Percentiles rank a stretch among this genome's conserved stretches.
Conservation (phyloP, 2,113 vertebrate genomes). For the Zosterops hypoxanthus region DNA sequence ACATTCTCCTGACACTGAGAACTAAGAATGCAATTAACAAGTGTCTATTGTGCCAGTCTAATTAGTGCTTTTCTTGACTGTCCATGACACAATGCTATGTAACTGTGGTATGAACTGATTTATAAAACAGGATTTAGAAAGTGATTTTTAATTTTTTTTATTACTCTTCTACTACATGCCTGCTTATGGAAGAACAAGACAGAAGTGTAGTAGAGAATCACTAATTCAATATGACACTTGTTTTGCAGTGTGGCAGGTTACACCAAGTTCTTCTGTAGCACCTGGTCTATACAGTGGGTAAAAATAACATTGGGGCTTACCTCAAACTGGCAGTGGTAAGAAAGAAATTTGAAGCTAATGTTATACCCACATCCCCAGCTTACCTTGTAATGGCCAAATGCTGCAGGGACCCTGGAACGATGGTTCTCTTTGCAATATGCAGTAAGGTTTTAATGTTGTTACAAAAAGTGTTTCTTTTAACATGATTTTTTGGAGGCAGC, state of each 20-base stretch:
- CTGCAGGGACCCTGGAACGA: background rate
- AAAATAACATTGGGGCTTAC: background rate
- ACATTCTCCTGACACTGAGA: background rate
- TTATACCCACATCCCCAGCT: background rate
- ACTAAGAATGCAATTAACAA: constrained; percentile 5
- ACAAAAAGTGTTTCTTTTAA: background rate
- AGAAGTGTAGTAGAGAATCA: background rate
- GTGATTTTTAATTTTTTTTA: background rate
- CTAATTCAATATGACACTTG: constrained; percentile 8
- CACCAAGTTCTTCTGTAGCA: background rate
- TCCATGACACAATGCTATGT: background rate
- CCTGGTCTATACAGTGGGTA: background rate
- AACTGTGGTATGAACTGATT: background rate
- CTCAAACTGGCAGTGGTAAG: background rate
- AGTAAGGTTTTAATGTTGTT: background rate
- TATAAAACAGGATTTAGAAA: background rate
- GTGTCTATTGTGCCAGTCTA: background rate
- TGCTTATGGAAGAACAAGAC: background rate
- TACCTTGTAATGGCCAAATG: background rate
- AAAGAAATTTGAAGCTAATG: background rate
- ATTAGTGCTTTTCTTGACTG: background rate
- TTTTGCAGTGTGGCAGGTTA: background rate
- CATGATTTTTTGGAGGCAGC: background rate
- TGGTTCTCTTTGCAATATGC: background rate
- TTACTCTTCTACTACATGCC: background rate